Percentiles rank a stretch among this genome's conserved stretches.
These are phyloP conservation scores for Pogonus chalceus DNA, from an alignment of 1,140 invertebrate genomes.

Conservation along the genomic window DNA sequence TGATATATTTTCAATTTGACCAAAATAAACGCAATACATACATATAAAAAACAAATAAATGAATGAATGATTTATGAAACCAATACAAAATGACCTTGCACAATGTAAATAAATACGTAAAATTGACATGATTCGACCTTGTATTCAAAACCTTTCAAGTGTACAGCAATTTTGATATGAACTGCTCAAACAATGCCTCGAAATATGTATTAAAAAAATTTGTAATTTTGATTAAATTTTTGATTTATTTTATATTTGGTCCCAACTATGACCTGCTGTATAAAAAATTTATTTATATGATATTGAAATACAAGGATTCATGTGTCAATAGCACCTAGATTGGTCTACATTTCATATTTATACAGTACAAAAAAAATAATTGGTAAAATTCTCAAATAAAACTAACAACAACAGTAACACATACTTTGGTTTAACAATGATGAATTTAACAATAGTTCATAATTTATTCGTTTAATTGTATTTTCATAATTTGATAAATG, in stretches of 20 bases:
- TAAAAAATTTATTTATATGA: not conserved
- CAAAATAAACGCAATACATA: not conserved
- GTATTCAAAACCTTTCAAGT: conserved; percentile 5
- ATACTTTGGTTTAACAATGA: conserved; percentile 2
- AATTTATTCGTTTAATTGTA: too few relatives aligned
- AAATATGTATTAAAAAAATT: not conserved
- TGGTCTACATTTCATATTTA: not conserved
- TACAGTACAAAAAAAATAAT: not conserved
- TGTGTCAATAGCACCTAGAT: conserved; percentile 1
- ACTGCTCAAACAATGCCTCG: not conserved
- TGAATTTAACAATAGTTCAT: not conserved
- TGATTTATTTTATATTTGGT: conserved; percentile 1
- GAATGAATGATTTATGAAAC: not conserved
- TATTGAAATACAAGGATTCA: not conserved
- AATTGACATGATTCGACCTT: not conserved
- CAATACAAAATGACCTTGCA: not conserved
- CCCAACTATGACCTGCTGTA: not conserved
- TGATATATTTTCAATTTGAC: not conserved
- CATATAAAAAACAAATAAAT: conserved; percentile 2
- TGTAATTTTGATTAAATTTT: conserved; percentile 1
- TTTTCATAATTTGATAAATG: too few relatives aligned
- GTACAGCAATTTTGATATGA: conserved; percentile 2
- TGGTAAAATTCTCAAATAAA: not conserved
- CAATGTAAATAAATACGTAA: not conserved
- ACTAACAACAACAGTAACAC: conserved; percentile 1